Evolutionary conservation across 2,888 invertebrate species (phyloP), one percentile per base, ranked within the genome.

Genomic region (Blera fallax): DNA sequence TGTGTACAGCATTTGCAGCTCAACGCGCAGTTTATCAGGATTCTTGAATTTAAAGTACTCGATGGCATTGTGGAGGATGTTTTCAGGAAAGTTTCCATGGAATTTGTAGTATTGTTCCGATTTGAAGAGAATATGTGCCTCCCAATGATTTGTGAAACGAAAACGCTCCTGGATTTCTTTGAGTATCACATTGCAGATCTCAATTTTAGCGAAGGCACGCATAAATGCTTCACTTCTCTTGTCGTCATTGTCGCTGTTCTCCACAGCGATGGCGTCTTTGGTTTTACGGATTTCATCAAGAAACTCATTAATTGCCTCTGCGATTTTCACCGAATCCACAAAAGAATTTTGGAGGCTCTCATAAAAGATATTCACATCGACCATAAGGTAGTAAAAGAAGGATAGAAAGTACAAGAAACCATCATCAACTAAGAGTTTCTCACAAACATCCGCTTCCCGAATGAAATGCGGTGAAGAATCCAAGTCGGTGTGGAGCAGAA

Each of bases 241-340:
- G 64, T 84, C 84, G 5, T 84, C 84, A 8, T 84, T 84, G 32
- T 84, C 84, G 45, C 84, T 84, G 64, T 78, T 84, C n/a, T 84
- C 84, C 10, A 84, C 84, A 10, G 84, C 74, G n/a, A 84, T 84
- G 8, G 84, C 84, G 11, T 84, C 84, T 58, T 84, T 84, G 56
- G 84, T 84, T 69, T 84, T 84, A 0, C 79, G 24, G 2, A 79
- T 84, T 70, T 84, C 84, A 11, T 84, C 84, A 1, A 84, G 45
- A 11, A 84, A 84, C 34, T 84, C 79, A 21, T 56, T 74, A 2
- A 79, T 84, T 14, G 79, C 79, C 8, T 74, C 58, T 37, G 64
- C 70, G 16, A 84, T 84, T 50, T 84, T 84, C 11, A 64, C 21
- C 8, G 84, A 84, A 37, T 84, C 84, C 1, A 84, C 84, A 45